Conservation (phyloP, 64 coral and sea anemone genomes). For the Montipora sp. region DNA sequence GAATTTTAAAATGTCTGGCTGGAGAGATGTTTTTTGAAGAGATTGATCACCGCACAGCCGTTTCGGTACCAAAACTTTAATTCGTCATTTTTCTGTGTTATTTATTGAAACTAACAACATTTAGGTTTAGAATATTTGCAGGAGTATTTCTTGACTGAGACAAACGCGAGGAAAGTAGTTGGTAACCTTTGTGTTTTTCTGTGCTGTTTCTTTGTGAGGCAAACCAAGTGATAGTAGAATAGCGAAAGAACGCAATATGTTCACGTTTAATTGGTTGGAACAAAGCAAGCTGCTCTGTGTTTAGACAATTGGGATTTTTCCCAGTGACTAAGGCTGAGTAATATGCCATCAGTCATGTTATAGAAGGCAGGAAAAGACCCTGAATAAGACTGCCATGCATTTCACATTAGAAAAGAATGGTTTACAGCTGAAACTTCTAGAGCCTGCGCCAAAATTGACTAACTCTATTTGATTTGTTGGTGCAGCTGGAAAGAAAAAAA, state of each 20-base stretch:
- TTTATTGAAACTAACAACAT: background rate
- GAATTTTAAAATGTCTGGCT: background rate
- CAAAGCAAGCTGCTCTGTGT: background rate
- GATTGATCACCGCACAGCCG: background rate
- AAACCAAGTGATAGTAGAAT: constrained; percentile 20
- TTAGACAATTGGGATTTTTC: constrained; percentile 9
- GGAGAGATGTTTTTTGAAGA: background rate
- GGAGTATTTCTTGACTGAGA: too few relatives aligned
- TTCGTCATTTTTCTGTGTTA: background rate
- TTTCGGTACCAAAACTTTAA: background rate
- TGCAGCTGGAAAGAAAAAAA: constrained; percentile 34
- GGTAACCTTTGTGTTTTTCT: background rate
- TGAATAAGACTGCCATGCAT: background rate
- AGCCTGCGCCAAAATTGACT: constrained; percentile 21
- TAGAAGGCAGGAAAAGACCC: background rate
- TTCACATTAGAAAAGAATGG: constrained; percentile 9
- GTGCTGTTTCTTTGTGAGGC: constrained; percentile 1
- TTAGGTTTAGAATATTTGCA: background rate
- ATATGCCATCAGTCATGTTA: constrained; percentile 5
- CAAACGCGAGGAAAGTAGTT: background rate
- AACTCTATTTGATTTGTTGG: constrained; percentile 35
- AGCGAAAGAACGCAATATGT: constrained; percentile 52
- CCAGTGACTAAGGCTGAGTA: background rate
- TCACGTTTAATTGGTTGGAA: constrained; percentile 31
- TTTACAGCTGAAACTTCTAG: background rate